phyloP scores from a whole-genome alignment of 2,888 invertebrate species.

The Dicycla oo region DNA sequence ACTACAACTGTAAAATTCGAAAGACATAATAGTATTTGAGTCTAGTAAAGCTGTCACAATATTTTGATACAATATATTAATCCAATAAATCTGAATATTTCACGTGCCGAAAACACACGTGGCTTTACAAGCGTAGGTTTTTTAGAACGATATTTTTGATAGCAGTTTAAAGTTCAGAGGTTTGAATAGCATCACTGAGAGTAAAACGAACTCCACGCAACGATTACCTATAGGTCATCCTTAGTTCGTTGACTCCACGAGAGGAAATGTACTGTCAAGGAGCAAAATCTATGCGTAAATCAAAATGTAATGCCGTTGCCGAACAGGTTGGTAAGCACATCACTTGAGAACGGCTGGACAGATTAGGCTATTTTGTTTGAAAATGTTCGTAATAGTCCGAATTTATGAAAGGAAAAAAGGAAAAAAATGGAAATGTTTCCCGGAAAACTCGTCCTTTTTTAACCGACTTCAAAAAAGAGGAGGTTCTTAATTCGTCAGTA shows the following conservation, averaged over 20 bases:
- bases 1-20: slow-evolving; percentile 10
- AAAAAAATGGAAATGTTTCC: no score
- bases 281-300: background rate
- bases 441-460: no score
- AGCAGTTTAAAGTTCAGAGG: background rate
- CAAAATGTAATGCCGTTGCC: background rate
- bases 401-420: no score
- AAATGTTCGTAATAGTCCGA: no score
- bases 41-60: slow-evolving; percentile 42
- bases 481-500: no score
- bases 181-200: background rate
- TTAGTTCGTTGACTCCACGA: no score
- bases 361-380: no score
- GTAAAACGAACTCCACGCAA: background rate
- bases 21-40: background rate
- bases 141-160: background rate
- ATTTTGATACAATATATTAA: slow-evolving; percentile 12
- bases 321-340: background rate
- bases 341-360: background rate
- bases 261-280: background rate
- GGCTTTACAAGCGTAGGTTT: background rate
- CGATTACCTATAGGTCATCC: no score
- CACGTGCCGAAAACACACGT: slow-evolving; percentile 5
- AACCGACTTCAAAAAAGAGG: no score
- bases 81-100: background rate